phyloP scores from a whole-genome alignment of 37 sponge, comb jelly and placozoan genomes.

The Spongilla lacustris region DNA sequence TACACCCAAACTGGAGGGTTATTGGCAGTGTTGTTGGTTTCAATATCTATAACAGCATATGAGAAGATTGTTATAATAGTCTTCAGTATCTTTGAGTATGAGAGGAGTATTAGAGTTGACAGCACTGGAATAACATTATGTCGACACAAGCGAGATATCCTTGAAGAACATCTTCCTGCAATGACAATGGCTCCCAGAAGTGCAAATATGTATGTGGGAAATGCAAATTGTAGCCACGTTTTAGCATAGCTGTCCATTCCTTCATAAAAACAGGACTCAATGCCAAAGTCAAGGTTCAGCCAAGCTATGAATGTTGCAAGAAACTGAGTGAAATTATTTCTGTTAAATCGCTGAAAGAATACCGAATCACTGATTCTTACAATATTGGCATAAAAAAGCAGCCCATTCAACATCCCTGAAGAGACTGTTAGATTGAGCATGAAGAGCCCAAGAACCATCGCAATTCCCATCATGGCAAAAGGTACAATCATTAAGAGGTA shows the following conservation, averaged over 20 bases:
- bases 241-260: neutral
- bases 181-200: too few relatives aligned
- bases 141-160: too few relatives aligned
- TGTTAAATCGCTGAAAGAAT: neutral
- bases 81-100: too few relatives aligned
- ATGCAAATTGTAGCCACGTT: slow-evolving; percentile 13
- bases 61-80: neutral
- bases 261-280: slow-evolving; percentile 5
- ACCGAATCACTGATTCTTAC: slow-evolving; percentile 8
- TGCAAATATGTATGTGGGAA: neutral
- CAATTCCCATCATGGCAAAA: slow-evolving; percentile 29
- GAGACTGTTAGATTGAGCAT: slow-evolving; percentile 5
- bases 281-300: slow-evolving; percentile 25
- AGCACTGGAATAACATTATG: too few relatives aligned
- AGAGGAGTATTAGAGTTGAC: neutral
- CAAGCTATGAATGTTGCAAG: neutral
- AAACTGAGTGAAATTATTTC: neutral
- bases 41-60: neutral
- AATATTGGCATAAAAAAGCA: slow-evolving; percentile 41
- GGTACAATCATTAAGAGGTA: slow-evolving; percentile 14
- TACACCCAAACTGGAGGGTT: neutral
- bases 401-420: slow-evolving; percentile 21
- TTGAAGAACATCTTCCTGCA: too few relatives aligned
- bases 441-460: slow-evolving; percentile 1
- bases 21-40: neutral